Evolutionary conservation across 2,888 invertebrate species (phyloP).

Genomic region (Aleiodes leptofemur): DNA sequence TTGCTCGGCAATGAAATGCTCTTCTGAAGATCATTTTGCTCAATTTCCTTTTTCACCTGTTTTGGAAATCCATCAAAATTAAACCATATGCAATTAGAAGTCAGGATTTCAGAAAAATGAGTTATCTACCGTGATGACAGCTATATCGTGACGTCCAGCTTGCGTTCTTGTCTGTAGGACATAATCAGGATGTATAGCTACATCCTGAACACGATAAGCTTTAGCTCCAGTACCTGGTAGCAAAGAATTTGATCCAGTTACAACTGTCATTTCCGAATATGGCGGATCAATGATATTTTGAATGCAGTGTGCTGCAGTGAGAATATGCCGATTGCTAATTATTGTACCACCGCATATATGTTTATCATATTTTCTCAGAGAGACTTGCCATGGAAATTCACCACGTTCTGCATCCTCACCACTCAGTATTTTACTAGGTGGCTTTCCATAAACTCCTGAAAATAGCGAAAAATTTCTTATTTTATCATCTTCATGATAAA

Average conservation of each 20-base stretch:
- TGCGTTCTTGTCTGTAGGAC: background rate
- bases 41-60: constrained; percentile 40
- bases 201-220: constrained; percentile 38
- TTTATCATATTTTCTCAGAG: constrained; percentile 45
- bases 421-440: constrained; percentile 55
- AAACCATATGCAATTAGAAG: no score
- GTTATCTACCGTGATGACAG: constrained; percentile 50
- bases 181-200: constrained; percentile 37
- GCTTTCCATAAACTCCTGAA: constrained; percentile 48
- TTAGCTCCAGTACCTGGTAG: constrained; percentile 31
- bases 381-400: constrained; percentile 59
- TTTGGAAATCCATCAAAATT: no score
- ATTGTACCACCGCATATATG: constrained; percentile 58
- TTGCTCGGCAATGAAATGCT: constrained; percentile 41
- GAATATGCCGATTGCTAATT: constrained; percentile 49
- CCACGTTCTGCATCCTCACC: constrained; percentile 52
- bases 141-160: constrained; percentile 47
- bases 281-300: constrained; percentile 27
- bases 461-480: background rate
- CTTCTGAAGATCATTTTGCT: constrained; percentile 37
- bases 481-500: background rate
- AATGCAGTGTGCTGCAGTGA: constrained; percentile 58
- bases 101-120: background rate
- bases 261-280: constrained; percentile 46
- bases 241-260: constrained; percentile 46